Conservation (phyloP, 2,888 invertebrate species). For the Baccha elongata region DNA sequence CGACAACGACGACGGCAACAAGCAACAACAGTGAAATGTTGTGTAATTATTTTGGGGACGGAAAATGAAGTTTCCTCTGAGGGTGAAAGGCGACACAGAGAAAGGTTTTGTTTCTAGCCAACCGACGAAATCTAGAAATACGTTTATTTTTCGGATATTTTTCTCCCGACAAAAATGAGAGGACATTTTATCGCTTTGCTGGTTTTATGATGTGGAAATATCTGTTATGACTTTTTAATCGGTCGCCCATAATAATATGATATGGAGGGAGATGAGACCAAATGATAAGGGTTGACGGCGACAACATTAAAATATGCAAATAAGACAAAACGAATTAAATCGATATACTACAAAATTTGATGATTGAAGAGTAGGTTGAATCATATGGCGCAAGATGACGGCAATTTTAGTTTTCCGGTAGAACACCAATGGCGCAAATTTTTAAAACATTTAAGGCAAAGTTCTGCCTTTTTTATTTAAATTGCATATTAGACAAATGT, state of each 20-base stretch:
- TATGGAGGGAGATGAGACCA: background rate
- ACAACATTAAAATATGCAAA: conserved; percentile 47
- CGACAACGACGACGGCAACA: background rate
- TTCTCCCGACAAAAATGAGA: conserved; percentile 27
- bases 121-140: conserved; percentile 26
- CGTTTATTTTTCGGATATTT: conserved; percentile 40
- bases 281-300: conserved; percentile 37
- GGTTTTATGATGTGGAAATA: conserved; percentile 72
- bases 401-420: background rate
- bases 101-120: conserved; percentile 47
- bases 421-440: background rate
- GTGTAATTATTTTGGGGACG: conserved; percentile 56
- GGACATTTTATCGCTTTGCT: conserved; percentile 51
- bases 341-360: conserved; percentile 7
- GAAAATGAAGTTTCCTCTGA: background rate
- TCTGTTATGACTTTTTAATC: conserved; percentile 72
- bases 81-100: conserved; percentile 33
- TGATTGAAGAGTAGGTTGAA: background rate
- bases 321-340: conserved; percentile 13
- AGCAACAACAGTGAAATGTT: conserved; percentile 22
- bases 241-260: conserved; percentile 22
- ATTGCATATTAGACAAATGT: too few species aligned
- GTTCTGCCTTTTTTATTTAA: too few species aligned
- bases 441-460: too few species aligned
- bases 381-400: conserved; percentile 17